A percentile compares a stretch with the other conserved stretches of the same genome.
These are phyloP conservation scores for Phorcus lineatus DNA, from an alignment of 2,888 invertebrate species.

Conservation along the genomic window DNA sequence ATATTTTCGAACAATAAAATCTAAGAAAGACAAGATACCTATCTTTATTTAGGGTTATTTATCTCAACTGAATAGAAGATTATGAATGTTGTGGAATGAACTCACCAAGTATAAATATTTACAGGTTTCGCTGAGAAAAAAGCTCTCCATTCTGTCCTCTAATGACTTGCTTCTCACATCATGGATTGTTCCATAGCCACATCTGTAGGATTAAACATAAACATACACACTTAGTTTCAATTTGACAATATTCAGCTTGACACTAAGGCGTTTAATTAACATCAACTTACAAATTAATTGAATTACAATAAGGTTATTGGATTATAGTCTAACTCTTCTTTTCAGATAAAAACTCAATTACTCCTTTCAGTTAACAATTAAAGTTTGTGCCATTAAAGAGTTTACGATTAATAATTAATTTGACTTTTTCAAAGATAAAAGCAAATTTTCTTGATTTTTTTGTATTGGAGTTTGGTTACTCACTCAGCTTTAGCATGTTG, in stretches of 20 bases:
- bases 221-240: not conserved
- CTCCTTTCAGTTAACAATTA: no score
- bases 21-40: no score
- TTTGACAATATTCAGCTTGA: no score
- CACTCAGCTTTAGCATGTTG: constrained; percentile 77
- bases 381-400: no score
- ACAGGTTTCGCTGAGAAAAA: constrained; percentile 82
- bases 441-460: not conserved
- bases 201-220: constrained; percentile 68
- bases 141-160: constrained; percentile 82
- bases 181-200: constrained; percentile 82
- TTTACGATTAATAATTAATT: no score
- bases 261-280: no score
- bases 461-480: constrained; percentile 39
- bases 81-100: not conserved
- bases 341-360: no score
- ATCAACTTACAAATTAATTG: no score
- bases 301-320: no score
- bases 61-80: no score
- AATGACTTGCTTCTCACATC: constrained; percentile 80
- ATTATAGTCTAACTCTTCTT: no score
- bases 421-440: not conserved
- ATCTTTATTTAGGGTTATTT: not conserved
- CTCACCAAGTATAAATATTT: constrained; percentile 81
- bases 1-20: no score